Evolutionary conservation across 2,888 invertebrate genomes (phyloP).

Genomic region (Drosophila fungiperda): DNA sequence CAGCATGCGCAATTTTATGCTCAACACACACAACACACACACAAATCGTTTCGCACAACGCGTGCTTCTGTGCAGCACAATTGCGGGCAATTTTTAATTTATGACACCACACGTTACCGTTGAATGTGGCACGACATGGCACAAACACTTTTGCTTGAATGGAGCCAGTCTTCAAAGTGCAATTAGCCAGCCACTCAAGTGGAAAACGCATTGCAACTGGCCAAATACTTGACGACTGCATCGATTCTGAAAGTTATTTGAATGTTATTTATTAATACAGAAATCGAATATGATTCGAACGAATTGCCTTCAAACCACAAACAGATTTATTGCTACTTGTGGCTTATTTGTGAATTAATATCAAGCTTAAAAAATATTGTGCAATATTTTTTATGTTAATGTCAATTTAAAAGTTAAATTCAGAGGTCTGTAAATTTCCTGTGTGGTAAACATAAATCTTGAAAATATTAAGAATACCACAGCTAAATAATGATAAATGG

Average conservation of each 20-base stretch:
- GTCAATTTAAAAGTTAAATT: neutral
- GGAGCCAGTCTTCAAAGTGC: slow-evolving; percentile 26
- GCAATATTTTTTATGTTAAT: neutral
- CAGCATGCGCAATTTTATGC: slow-evolving; percentile 42
- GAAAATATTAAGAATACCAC: neutral
- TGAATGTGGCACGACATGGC: slow-evolving; percentile 2
- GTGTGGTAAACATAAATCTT: slow-evolving; percentile 4
- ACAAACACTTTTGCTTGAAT: slow-evolving; percentile 4
- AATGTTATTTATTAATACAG: slow-evolving; percentile 3
- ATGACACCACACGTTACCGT: slow-evolving; percentile 29
- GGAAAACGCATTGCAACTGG: slow-evolving; percentile 6
- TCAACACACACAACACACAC: slow-evolving; percentile 39
- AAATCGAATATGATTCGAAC: neutral
- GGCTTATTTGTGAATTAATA: neutral
- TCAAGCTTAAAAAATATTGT: neutral
- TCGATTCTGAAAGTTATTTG: neutral
- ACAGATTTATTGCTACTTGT: neutral
- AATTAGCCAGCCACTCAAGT: slow-evolving; percentile 40
- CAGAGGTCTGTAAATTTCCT: slow-evolving; percentile 3
- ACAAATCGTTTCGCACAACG: slow-evolving; percentile 27
- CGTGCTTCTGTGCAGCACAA: slow-evolving; percentile 39
- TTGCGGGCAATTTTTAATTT: slow-evolving; percentile 70
- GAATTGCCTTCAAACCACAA: neutral
- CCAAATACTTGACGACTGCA: slow-evolving; percentile 2
- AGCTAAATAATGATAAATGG: slow-evolving; percentile 26